Evolutionary conservation across 23 tunicate species (phyloP).

Genomic region (Corella eumyota): DNA sequence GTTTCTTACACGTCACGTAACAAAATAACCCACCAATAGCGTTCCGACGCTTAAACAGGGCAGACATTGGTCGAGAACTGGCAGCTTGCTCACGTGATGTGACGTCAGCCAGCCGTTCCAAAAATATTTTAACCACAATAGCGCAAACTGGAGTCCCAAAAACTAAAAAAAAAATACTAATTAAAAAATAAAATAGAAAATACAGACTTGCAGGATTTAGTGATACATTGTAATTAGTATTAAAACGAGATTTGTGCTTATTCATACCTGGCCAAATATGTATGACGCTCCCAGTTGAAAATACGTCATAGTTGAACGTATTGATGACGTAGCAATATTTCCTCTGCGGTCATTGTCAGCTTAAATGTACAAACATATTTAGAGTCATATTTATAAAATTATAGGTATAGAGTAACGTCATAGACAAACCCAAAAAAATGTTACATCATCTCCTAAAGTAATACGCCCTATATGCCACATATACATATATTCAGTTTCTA

Average conservation of each 20-base stretch:
- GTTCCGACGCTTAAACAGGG: slow-evolving; percentile 13
- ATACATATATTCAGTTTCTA: too few relatives aligned
- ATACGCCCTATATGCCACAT: too few relatives aligned
- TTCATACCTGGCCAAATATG: neutral
- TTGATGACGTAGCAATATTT: slow-evolving; percentile 6
- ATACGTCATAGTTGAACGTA: slow-evolving; percentile 3
- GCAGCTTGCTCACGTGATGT: slow-evolving; percentile 36
- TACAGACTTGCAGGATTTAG: too few relatives aligned
- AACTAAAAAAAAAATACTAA: slow-evolving; percentile 6
- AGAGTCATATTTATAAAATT: too few relatives aligned
- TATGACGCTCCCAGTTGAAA: neutral
- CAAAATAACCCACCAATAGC: slow-evolving; percentile 4
- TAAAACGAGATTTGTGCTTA: too few relatives aligned
- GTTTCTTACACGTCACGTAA: neutral
- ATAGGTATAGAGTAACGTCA: too few relatives aligned
- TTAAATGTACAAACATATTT: too few relatives aligned
- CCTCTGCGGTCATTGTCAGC: too few relatives aligned
- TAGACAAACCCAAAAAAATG: too few relatives aligned
- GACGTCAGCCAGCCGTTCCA: slow-evolving; percentile 68
- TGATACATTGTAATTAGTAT: too few relatives aligned
- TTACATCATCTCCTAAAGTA: too few relatives aligned
- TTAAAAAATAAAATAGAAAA: neutral
- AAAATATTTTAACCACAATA: slow-evolving; percentile 37
- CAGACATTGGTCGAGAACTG: slow-evolving; percentile 33
- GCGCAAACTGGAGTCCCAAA: slow-evolving; percentile 19